Percentiles rank a stretch among this genome's conserved stretches.
Evolutionary conservation across 2,113 vertebrate genomes (phyloP).

Genomic region (Callipepla californica): DNA sequence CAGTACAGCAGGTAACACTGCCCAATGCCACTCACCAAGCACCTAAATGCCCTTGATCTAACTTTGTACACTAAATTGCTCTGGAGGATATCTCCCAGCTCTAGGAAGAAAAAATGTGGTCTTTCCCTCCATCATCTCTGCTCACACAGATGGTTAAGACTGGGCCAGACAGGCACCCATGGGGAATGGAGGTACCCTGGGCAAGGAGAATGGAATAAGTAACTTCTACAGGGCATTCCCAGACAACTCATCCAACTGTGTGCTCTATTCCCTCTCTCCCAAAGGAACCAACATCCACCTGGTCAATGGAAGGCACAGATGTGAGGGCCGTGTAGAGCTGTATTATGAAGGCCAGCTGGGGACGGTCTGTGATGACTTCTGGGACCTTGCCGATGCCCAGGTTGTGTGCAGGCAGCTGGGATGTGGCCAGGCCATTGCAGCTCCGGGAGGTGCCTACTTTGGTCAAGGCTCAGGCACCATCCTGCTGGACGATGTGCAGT

Average conservation of each 20-base stretch:
- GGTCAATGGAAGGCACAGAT: conserved; percentile 30
- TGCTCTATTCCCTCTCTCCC: background rate
- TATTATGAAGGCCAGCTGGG: background rate
- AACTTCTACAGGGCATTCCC: background rate
- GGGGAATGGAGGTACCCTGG: fast-evolving
- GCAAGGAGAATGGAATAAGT: background rate
- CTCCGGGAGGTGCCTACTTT: background rate
- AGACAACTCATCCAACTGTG: background rate
- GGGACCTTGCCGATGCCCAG: background rate
- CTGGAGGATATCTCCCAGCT: too few species aligned
- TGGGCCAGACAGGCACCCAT: background rate
- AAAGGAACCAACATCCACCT: background rate
- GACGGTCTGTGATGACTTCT: conserved; percentile 61
- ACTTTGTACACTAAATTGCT: too few species aligned
- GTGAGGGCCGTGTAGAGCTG: conserved; percentile 38
- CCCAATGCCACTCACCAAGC: too few species aligned
- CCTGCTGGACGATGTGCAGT: conserved; percentile 38
- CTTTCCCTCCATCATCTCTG: background rate
- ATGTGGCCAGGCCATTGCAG: conserved; percentile 29
- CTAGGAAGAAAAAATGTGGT: too few species aligned
- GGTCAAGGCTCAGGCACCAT: background rate
- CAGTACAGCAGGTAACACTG: too few species aligned
- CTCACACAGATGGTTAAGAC: background rate
- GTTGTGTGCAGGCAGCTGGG: conserved; percentile 68
- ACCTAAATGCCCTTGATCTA: too few species aligned